These are phyloP conservation scores for Lordiphosa mommai DNA, from an alignment of 1,140 invertebrate species.

Conservation along the genomic window DNA sequence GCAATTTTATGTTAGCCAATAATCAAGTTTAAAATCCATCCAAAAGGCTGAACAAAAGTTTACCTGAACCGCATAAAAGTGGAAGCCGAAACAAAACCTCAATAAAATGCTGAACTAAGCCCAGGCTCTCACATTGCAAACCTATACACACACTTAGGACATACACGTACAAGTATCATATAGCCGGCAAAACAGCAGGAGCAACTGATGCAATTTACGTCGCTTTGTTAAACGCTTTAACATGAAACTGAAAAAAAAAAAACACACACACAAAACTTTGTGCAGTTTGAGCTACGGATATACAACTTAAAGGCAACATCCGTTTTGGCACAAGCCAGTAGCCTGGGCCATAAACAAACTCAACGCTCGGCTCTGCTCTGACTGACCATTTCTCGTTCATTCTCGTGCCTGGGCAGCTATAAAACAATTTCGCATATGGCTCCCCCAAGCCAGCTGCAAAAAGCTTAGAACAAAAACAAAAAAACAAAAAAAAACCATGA, in stretches of 20 bases:
- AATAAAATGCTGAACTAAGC: no score
- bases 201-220: constrained; percentile 67
- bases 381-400: constrained; percentile 23
- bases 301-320: constrained; percentile 74
- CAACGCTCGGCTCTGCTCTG: constrained; percentile 21
- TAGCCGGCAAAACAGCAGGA: background rate
- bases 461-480: constrained; percentile 9
- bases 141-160: no score
- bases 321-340: constrained; percentile 41
- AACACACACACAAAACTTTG: constrained; percentile 5
- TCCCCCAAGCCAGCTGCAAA: constrained; percentile 11
- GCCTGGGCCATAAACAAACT: constrained; percentile 69
- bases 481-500: constrained; percentile 1
- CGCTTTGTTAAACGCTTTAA: constrained; percentile 74
- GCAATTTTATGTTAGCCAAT: constrained; percentile 12
- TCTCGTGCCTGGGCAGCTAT: constrained; percentile 46
- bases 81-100: no score
- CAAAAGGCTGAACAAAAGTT: constrained; percentile 40
- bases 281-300: constrained; percentile 37
- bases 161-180: no score
- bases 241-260: constrained; percentile 64
- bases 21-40: constrained; percentile 26
- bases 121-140: no score
- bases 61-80: constrained; percentile 29
- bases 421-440: constrained; percentile 69